Evolutionary conservation across 1,140 invertebrate species (phyloP).

Genomic region (Lucilia cuprina): DNA sequence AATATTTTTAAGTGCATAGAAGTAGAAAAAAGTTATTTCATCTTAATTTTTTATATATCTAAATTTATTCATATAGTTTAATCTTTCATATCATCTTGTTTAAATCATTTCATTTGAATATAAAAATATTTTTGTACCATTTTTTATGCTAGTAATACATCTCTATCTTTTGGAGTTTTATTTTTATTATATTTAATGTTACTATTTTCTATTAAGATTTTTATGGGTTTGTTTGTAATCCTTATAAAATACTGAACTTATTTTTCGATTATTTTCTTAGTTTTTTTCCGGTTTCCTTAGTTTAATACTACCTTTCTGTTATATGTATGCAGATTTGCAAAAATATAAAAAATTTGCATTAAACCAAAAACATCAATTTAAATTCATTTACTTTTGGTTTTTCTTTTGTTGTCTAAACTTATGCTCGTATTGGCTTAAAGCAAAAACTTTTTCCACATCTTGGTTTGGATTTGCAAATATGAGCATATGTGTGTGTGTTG

Average conservation of each 20-base stretch:
- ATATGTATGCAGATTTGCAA: not conserved
- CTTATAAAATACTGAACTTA: not conserved
- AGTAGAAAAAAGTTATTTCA: too few species aligned
- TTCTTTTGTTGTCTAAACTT: not conserved
- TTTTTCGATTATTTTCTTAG: not conserved
- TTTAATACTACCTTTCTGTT: too few species aligned
- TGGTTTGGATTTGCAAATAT: not conserved
- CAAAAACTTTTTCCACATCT: not conserved
- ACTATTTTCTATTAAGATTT: not conserved
- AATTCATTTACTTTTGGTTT: not conserved
- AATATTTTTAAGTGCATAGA: too few species aligned
- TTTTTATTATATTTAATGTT: not conserved
- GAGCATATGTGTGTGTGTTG: too few species aligned
- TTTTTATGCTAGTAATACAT: not conserved
- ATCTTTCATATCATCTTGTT: not conserved
- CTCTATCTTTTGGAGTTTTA: not conserved
- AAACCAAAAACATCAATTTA: not conserved
- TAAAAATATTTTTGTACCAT: not conserved
- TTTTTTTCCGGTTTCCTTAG: too few species aligned
- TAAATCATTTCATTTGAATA: not conserved
- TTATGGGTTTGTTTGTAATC: not conserved
- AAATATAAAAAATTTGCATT: too few species aligned
- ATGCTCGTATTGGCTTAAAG: not conserved
- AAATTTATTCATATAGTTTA: not conserved
- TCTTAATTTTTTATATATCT: not conserved